A percentile compares a stretch with the other conserved stretches of the same genome.
These are phyloP conservation scores for Intoshia linei DNA, from an alignment of 1,140 invertebrate genomes.

Conservation along the genomic window DNA sequence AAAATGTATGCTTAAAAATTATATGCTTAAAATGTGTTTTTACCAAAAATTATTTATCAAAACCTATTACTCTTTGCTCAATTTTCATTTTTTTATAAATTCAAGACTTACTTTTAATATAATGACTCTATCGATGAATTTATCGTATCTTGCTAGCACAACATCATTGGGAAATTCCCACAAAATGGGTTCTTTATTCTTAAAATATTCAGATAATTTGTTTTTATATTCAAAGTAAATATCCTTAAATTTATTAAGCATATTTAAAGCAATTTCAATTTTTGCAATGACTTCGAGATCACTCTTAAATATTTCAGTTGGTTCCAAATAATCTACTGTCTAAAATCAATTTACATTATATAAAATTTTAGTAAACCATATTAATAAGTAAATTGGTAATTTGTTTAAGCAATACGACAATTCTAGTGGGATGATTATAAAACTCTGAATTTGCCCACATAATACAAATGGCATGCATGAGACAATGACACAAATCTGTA, in stretches of 20 bases:
- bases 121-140: conserved; percentile 41
- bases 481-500: conserved; percentile 15
- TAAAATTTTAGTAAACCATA: conserved; percentile 9
- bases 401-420: conserved; percentile 53
- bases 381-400: conserved; percentile 59
- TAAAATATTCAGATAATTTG: conserved; percentile 30
- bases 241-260: conserved; percentile 35
- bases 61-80: too few species aligned
- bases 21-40: too few species aligned
- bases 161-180: conserved; percentile 63
- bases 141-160: conserved; percentile 48
- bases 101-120: conserved; percentile 34
- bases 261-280: conserved; percentile 45
- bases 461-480: conserved; percentile 48
- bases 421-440: conserved; percentile 50
- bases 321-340: conserved; percentile 48
- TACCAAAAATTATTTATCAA: too few species aligned
- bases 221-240: conserved; percentile 32
- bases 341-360: conserved; percentile 17
- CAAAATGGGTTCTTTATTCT: conserved; percentile 25
- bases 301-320: conserved; percentile 40
- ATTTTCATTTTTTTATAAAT: not conserved
- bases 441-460: conserved; percentile 56
- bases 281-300: conserved; percentile 35
- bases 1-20: too few species aligned